A percentile compares a stretch with the other conserved stretches of the same genome.
phyloP scores from a whole-genome alignment of 2,888 invertebrate species.

The Autographa gamma region DNA sequence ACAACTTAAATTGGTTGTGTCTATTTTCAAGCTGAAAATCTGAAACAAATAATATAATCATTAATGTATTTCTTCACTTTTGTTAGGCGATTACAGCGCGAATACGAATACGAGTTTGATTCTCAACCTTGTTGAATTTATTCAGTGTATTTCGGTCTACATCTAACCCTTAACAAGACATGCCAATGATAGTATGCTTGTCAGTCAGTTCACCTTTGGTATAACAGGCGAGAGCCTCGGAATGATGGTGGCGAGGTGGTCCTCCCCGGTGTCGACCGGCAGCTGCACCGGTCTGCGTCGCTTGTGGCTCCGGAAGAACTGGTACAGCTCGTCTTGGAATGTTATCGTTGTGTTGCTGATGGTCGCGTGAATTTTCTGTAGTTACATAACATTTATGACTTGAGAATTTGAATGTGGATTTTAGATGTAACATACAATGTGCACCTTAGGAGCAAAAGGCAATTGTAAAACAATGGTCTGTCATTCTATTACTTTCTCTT shows the following conservation, averaged over 20 bases:
- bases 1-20: constrained; percentile 91
- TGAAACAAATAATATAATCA: constrained; percentile 72
- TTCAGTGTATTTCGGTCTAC: too few relatives aligned
- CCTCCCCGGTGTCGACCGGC: constrained; percentile 50
- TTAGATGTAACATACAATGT: too few relatives aligned
- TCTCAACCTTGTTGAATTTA: too few relatives aligned
- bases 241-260: constrained; percentile 84
- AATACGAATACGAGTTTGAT: too few relatives aligned
- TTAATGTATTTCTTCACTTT: too few relatives aligned
- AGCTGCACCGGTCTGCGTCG: constrained; percentile 57
- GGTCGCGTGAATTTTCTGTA: constrained; percentile 91
- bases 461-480: too few relatives aligned
- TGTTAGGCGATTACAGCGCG: too few relatives aligned
- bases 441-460: too few relatives aligned
- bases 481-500: too few relatives aligned
- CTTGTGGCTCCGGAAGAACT: constrained; percentile 81
- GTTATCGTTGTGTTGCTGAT: constrained; percentile 89
- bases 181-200: not conserved
- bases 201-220: constrained; percentile 90
- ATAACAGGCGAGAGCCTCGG: constrained; percentile 92
- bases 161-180: too few relatives aligned
- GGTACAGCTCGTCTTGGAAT: constrained; percentile 89
- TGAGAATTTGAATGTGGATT: too few relatives aligned
- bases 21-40: constrained; percentile 93
- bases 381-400: not conserved